Evolutionary conservation across 2,113 vertebrate genomes (phyloP), one percentile per base, ranked within the genome.

Genomic region (Cynoglossus semilaevis): DNA sequence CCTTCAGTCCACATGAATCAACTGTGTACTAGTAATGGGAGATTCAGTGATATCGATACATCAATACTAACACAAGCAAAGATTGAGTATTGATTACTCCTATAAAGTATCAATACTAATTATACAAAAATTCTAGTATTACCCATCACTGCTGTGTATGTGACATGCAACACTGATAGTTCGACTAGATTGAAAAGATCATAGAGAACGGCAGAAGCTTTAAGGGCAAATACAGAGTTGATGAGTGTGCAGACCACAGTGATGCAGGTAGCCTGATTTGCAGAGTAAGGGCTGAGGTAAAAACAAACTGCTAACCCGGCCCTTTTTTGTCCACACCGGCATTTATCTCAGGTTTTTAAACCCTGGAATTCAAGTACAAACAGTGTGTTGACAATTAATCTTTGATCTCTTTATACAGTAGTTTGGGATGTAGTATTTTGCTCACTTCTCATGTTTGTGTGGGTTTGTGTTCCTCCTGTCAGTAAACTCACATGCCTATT

Each of bases 311-410:
- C 68, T 47, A 34, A 50, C 34, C 50, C 42, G 51, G 15, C 16
- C 50, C 59, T 51, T 74, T 77, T 77, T 60, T 57, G 55, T 57
- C 51, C 49, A 53, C 65, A 61, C 41, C 0, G 3, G 22, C 46
- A 55, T 64, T 59, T 35, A 13, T 51, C 58, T 1, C 1, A 36
- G 3, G 16, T 59, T 15, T 50, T 48, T 22, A 34, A 29, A 41
- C 16, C 19, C 13, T 1, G 44, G 48, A 16, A 44, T 1, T 35
- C 13, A 47, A 5, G 9, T 49, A 17, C 22, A 29, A 36, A 41
- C 44, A 15, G 1, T 11, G 7, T 44, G 37, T 4, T 22, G 35
- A 51, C 15, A 38, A 8, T 11, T 46, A 7, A 4, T 4, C 8
- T 13, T 18, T n/a, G 7, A 41, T 19, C 19, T 36, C 29, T 2